phyloP scores from a whole-genome alignment of 2,113 vertebrate species.

The Notechis scutatus region DNA sequence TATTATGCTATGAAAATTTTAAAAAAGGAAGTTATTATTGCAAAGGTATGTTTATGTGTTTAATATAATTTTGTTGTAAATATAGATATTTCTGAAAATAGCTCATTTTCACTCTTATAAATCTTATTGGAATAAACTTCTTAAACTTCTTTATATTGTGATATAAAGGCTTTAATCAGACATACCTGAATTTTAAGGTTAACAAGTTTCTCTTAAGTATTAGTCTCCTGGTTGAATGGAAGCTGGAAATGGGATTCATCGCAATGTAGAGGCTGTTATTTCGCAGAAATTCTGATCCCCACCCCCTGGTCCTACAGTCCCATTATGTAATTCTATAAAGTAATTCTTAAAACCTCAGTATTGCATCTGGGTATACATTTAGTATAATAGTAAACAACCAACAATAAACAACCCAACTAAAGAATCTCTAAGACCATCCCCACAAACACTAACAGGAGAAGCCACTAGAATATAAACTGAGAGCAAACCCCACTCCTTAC shows the following conservation, averaged over 20 bases:
- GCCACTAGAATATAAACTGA: background rate
- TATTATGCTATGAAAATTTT: constrained; percentile 99
- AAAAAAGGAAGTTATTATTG: constrained; percentile 98
- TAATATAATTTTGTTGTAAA: background rate
- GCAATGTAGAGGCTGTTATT: background rate
- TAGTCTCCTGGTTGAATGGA: no score
- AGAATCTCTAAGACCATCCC: background rate
- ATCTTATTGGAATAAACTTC: background rate
- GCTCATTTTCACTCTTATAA: background rate
- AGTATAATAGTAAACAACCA: background rate
- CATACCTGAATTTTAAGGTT: background rate
- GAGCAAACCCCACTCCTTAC: background rate
- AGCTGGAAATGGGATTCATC: background rate
- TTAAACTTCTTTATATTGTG: background rate
- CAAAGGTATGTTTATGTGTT: constrained; percentile 79
- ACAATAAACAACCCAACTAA: background rate
- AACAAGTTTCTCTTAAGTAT: background rate
- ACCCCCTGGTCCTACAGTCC: background rate
- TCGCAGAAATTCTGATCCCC: background rate
- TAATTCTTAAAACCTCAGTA: background rate
- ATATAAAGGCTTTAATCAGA: background rate
- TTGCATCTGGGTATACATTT: background rate
- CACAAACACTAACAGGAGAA: background rate
- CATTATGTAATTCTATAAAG: background rate
- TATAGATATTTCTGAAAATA: background rate